These are phyloP conservation scores for Thereva nobilitata DNA, from an alignment of 2,888 invertebrate species.

Conservation along the genomic window DNA sequence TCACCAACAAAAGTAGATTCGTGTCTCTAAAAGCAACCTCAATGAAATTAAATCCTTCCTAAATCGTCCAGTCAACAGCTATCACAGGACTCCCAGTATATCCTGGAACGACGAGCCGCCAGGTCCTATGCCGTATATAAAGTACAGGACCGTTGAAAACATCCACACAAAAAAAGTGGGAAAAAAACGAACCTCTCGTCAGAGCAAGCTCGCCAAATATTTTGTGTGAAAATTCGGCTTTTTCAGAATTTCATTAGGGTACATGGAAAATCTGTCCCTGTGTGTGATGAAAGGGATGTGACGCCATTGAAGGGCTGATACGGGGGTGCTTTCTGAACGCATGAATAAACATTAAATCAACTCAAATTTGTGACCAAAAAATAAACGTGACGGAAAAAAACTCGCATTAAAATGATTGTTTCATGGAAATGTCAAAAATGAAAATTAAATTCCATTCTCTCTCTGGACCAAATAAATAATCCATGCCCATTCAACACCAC, in stretches of 20 bases:
- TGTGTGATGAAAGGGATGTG: constrained; percentile 15
- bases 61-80: constrained; percentile 18
- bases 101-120: not conserved
- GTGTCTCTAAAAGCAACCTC: too few relatives aligned
- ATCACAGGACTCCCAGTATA: constrained; percentile 13
- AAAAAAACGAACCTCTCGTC: not conserved
- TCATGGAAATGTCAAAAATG: constrained; percentile 20
- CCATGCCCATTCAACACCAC: not conserved
- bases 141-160: constrained; percentile 7
- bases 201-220: constrained; percentile 13
- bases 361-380: constrained; percentile 42
- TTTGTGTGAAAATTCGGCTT: constrained; percentile 6
- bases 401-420: constrained; percentile 26
- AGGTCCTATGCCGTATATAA: not conserved
- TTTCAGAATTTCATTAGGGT: constrained; percentile 18
- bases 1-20: too few relatives aligned
- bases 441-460: constrained; percentile 20
- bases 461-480: constrained; percentile 15
- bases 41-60: constrained; percentile 19
- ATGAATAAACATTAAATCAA: constrained; percentile 45
- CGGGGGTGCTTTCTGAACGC: constrained; percentile 41
- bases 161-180: not conserved
- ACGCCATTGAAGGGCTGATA: not conserved
- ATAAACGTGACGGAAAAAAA: constrained; percentile 15
- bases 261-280: constrained; percentile 5